These are phyloP conservation scores for Pseudomyrmex gracilis DNA, from an alignment of 1,140 invertebrate genomes.

Conservation along the genomic window DNA sequence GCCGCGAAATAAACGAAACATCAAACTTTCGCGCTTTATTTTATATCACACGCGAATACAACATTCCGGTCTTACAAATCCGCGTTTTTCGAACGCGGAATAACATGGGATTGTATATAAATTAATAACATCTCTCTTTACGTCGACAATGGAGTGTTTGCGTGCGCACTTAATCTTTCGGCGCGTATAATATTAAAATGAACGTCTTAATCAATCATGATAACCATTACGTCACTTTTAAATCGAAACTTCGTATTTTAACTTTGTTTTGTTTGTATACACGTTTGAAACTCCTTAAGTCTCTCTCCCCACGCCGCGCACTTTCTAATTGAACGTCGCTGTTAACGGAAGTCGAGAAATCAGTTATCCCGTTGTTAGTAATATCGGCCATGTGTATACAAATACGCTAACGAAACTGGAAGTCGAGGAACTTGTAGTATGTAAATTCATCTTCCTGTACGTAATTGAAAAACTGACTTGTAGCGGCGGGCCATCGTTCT, in stretches of 20 bases:
- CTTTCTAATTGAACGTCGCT: slow-evolving; percentile 54
- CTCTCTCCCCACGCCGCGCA: background rate
- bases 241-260: slow-evolving; percentile 11
- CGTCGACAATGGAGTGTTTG: background rate
- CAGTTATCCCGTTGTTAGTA: slow-evolving; percentile 54
- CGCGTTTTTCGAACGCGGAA: background rate
- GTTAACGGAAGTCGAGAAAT: slow-evolving; percentile 56
- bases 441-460: slow-evolving; percentile 66
- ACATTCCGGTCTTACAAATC: slow-evolving; percentile 42
- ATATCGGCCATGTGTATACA: slow-evolving; percentile 53
- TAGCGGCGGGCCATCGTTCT: slow-evolving; percentile 22
- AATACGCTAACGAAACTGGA: slow-evolving; percentile 59
- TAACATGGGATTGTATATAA: background rate
- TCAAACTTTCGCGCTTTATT: slow-evolving; percentile 40
- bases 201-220: background rate
- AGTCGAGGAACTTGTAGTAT: slow-evolving; percentile 70
- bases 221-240: background rate
- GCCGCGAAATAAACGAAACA: slow-evolving; percentile 36
- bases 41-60: slow-evolving; percentile 4
- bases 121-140: slow-evolving; percentile 11
- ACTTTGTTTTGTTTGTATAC: slow-evolving; percentile 6
- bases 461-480: slow-evolving; percentile 69
- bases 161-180: background rate
- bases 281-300: background rate
- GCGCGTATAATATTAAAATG: background rate